A percentile compares a stretch with the other conserved stretches of the same genome.
These are phyloP conservation scores for Athetis lepigone DNA, from an alignment of 2,888 invertebrate species.

Conservation along the genomic window DNA sequence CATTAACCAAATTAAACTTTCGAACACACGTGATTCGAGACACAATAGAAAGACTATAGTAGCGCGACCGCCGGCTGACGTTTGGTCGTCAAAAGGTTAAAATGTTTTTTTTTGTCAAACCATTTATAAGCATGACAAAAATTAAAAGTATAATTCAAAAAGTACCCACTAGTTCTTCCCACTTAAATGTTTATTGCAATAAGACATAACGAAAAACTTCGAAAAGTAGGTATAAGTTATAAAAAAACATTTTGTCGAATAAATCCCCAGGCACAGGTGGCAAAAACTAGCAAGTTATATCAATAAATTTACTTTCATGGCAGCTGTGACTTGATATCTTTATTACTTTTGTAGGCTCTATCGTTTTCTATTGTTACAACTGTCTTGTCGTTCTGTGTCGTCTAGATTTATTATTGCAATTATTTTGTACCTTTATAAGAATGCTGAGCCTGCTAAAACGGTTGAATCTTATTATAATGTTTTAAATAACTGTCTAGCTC, in stretches of 20 bases:
- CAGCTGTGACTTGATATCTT: slow-evolving; percentile 47
- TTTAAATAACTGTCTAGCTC: too few species aligned
- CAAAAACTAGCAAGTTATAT: slow-evolving; percentile 48
- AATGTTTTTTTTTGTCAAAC: too few species aligned
- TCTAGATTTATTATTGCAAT: slow-evolving; percentile 41
- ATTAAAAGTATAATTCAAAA: neutral
- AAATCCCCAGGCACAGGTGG: slow-evolving; percentile 49
- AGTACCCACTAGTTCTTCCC: neutral
- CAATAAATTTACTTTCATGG: slow-evolving; percentile 50
- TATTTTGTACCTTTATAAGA: slow-evolving; percentile 7
- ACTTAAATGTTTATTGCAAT: neutral
- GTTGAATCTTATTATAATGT: neutral
- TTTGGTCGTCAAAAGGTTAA: too few species aligned
- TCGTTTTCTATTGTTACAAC: slow-evolving; percentile 29
- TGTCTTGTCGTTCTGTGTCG: slow-evolving; percentile 27
- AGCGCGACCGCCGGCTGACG: too few species aligned
- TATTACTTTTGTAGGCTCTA: slow-evolving; percentile 43
- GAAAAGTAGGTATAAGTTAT: slow-evolving; percentile 10
- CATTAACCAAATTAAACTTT: too few species aligned
- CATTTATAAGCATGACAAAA: too few species aligned
- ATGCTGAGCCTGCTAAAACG: neutral
- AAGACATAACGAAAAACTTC: neutral
- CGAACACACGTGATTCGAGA: too few species aligned
- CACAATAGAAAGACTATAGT: too few species aligned
- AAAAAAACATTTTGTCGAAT: slow-evolving; percentile 37